Conservation (phyloP, 2,113 vertebrate genomes). For the Acrocephalus arundinaceus region DNA sequence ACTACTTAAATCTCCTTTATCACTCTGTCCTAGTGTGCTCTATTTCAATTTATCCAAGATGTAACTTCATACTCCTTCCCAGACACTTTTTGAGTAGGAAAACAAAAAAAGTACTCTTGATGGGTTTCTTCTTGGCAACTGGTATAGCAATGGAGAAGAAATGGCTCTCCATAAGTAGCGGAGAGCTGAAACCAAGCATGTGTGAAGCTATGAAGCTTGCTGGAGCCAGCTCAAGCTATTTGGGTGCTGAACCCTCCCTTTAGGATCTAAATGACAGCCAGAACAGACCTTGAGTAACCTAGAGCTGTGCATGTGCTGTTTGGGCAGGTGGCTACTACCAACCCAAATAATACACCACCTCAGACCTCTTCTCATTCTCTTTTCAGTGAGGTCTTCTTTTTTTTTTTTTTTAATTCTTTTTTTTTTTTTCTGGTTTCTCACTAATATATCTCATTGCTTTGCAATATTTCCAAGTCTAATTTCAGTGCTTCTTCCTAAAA, state of each 20-base stretch:
- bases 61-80: neutral
- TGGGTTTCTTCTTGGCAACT: neutral
- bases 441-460: neutral
- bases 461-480: neutral
- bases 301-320: neutral
- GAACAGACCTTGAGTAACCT: neutral
- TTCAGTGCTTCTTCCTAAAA: neutral
- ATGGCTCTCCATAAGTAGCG: neutral
- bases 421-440: neutral
- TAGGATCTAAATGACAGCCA: neutral
- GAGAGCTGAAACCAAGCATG: neutral
- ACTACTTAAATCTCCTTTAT: neutral
- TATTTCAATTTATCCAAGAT: neutral
- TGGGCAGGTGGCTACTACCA: neutral
- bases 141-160: neutral
- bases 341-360: neutral
- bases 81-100: neutral
- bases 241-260: neutral
- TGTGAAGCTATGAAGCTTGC: neutral
- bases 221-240: neutral
- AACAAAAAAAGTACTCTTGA: neutral
- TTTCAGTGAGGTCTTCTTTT: neutral
- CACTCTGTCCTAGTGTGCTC: neutral
- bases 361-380: neutral
- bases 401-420: neutral